Evolutionary conservation across 2,113 vertebrate species (phyloP).

Genomic region (Ondatra zibethicus): DNA sequence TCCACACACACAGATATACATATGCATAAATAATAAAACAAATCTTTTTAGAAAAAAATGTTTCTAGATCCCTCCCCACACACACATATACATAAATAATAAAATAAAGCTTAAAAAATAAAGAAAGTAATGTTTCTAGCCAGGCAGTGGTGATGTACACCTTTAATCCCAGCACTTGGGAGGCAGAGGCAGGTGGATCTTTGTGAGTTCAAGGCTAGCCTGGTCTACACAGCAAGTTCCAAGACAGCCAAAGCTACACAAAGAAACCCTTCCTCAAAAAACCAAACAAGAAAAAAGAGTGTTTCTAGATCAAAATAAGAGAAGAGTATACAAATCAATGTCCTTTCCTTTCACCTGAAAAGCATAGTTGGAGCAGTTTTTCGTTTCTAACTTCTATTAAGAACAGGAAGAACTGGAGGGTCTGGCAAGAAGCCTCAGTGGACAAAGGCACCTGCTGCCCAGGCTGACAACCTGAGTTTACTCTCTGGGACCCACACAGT

Average conservation of each 20-base stretch:
- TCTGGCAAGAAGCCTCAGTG: background rate
- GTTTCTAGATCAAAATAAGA: no score
- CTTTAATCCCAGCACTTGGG: background rate
- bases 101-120: background rate
- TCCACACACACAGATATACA: background rate
- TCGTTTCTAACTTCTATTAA: constrained; percentile 2
- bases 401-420: background rate
- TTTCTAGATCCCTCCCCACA: background rate
- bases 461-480: background rate
- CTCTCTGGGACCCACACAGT: no score
- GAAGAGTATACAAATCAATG: background rate
- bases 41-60: background rate
- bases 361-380: background rate
- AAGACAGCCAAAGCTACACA: background rate
- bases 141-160: background rate
- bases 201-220: background rate
- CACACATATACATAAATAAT: background rate
- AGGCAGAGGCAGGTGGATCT: background rate
- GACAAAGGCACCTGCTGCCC: background rate
- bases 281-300: background rate
- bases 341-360: constrained; percentile 12
- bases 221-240: background rate
- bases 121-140: background rate
- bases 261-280: background rate
- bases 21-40: background rate